Base-by-base conservation (phyloP, 2,113 vertebrate genomes). In the Steatornis caripensis region DNA sequence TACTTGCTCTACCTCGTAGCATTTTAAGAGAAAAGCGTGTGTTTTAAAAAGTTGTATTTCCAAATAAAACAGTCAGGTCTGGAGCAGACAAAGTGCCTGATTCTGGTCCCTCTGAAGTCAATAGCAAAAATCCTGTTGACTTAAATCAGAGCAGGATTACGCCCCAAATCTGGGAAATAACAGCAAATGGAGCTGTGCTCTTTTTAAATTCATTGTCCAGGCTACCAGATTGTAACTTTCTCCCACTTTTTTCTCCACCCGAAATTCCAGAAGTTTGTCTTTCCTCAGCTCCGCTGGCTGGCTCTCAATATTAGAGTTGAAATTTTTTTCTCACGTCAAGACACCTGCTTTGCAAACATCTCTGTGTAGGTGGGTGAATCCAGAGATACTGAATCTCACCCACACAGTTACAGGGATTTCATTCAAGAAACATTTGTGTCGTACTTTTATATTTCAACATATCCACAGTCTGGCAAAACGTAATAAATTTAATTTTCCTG, bases 1-100 rank as follows among this genome's bases (percentile, higher is more conserved):
- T 95, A 93, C 84, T 96, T 80, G 57, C 21, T 91, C 77, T 92
- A 74, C 92, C 93, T 91, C 89, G 77, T 83, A 84, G 70, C 65
- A 62, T 97, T 97, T 97, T 96, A 97, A 96, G 95, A 97, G 94
- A 76, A 70, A 91, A 94, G 74, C 43, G 89, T 83, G 92, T 89
- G 78, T 79, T 94, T 95, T 96, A 66, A 97, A 96, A 96, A 77
- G 69, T 92, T 92, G 8, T 65, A 69, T 95, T 96, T 96, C 84
- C 89, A 95, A 89, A 97, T 92, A 93, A 96, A 96, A 71, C 3
- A 15, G 86, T 79, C 74, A 27, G 65, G 86, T 79, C 97, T 96
- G 94, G 86, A 91, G 65, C 69, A 93, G 94, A 87, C 72, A 62
- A 92, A 97, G 66, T 76, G 65, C 66, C 66, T 76, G 65, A 95